A percentile compares a stretch with the other conserved stretches of the same genome.
phyloP scores from a whole-genome alignment of 2,797 vertebrate genomes.

The Tiaroga cobitis region DNA sequence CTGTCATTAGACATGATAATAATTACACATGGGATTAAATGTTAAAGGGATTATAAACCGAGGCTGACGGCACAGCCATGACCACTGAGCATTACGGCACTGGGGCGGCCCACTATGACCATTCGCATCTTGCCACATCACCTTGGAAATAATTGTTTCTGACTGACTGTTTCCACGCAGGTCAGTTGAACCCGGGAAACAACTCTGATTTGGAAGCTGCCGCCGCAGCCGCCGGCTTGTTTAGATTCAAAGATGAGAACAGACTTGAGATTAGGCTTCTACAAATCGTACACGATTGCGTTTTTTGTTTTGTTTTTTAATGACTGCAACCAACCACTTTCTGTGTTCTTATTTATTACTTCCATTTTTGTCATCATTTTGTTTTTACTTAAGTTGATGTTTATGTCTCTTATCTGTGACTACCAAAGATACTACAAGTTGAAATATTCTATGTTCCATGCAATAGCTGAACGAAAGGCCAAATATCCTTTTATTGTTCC shows the following conservation, averaged over 20 bases:
- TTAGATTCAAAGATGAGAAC: constrained; percentile 42
- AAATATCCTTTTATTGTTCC: constrained; percentile 91
- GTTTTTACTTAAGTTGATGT: constrained; percentile 70
- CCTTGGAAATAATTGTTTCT: constrained; percentile 57
- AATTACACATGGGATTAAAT: constrained; percentile 64
- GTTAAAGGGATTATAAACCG: constrained; percentile 62
- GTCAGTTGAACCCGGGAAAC: constrained; percentile 20
- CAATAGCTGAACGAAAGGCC: constrained; percentile 93
- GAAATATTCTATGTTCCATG: constrained; percentile 94
- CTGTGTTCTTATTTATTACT: constrained; percentile 77
- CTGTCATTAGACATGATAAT: constrained; percentile 63
- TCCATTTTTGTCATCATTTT: constrained; percentile 80
- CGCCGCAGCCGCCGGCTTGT: constrained; percentile 16
- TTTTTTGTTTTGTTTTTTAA: constrained; percentile 65
- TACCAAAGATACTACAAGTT: constrained; percentile 96
- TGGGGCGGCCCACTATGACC: constrained; percentile 61
- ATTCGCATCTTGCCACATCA: constrained; percentile 65
- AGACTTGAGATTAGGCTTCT: constrained; percentile 60
- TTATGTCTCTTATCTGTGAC: constrained; percentile 88
- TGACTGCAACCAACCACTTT: constrained; percentile 84
- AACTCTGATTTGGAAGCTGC: constrained; percentile 29
- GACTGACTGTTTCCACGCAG: constrained; percentile 69
- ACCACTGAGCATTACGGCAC: constrained; percentile 74
- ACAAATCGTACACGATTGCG: constrained; percentile 43
- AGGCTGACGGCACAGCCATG: constrained; percentile 66